These are phyloP conservation scores for Himalopsyche kuldschensis DNA, from an alignment of 2,888 invertebrate genomes.

Conservation along the genomic window DNA sequence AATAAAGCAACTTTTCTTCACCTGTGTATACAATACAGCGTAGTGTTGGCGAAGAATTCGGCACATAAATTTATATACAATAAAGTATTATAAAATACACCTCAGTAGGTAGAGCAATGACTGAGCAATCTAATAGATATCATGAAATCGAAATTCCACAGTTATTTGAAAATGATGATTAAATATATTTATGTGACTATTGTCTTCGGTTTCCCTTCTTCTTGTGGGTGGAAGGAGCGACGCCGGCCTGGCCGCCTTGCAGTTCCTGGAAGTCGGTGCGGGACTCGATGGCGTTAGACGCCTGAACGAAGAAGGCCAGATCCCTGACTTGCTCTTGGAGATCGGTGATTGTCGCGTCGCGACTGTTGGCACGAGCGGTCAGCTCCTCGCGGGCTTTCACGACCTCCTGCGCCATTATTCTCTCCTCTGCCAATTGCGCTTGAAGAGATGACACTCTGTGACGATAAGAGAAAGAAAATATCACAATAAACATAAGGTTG, in stretches of 20 bases:
- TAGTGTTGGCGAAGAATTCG: too few species aligned
- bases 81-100: too few species aligned
- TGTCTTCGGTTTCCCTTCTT: not conserved
- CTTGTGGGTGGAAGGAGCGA: not conserved
- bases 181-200: not conserved
- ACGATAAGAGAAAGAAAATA: not conserved
- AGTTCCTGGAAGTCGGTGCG: slow-evolving; percentile 46
- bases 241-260: slow-evolving; percentile 23
- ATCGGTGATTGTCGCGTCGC: slow-evolving; percentile 70
- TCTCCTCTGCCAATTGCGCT: slow-evolving; percentile 79
- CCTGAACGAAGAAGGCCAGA: slow-evolving; percentile 96
- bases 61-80: too few species aligned
- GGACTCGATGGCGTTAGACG: slow-evolving; percentile 60
- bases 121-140: too few species aligned
- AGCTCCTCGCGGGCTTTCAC: slow-evolving; percentile 48
- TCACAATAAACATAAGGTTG: not conserved
- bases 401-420: slow-evolving; percentile 69
- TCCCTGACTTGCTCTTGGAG: slow-evolving; percentile 92
- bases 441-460: slow-evolving; percentile 66
- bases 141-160: too few species aligned
- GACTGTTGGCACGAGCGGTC: slow-evolving; percentile 49
- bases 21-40: too few species aligned
- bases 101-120: too few species aligned
- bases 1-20: too few species aligned
- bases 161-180: too few species aligned